Evolutionary conservation across 2,113 vertebrate species (phyloP).

Genomic region (Spermophilus dauricus): DNA sequence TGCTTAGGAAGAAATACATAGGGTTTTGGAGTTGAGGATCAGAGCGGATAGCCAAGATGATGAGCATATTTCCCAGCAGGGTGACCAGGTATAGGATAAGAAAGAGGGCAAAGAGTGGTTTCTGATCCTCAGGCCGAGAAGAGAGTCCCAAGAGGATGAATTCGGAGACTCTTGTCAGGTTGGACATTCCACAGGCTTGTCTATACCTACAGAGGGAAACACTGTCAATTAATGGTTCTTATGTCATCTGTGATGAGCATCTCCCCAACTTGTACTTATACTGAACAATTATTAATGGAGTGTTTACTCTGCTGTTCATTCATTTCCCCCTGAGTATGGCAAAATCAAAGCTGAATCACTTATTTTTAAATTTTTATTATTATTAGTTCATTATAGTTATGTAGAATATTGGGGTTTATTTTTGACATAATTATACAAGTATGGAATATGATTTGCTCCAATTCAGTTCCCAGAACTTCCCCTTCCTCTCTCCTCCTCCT

Average conservation of each 20-base stretch:
- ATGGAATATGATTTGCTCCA: no score
- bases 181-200: neutral
- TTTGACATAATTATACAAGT: no score
- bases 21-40: conserved; percentile 78
- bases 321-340: neutral
- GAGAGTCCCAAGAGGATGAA: conserved; percentile 79
- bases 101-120: conserved; percentile 75
- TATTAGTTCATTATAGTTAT: no score
- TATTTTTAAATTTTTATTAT: neutral
- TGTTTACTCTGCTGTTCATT: neutral
- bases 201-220: neutral
- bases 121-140: conserved; percentile 52
- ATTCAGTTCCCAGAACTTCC: no score
- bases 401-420: no score
- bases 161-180: conserved; percentile 50
- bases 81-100: conserved; percentile 75
- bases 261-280: neutral
- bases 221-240: neutral
- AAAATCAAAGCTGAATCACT: neutral
- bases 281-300: neutral
- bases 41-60: conserved; percentile 60
- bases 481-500: no score
- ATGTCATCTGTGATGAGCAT: neutral
- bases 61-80: conserved; percentile 72
- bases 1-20: conserved; percentile 83